These are phyloP conservation scores for Lampropteryx suffumata DNA, from an alignment of 2,888 invertebrate species.

Conservation along the genomic window DNA sequence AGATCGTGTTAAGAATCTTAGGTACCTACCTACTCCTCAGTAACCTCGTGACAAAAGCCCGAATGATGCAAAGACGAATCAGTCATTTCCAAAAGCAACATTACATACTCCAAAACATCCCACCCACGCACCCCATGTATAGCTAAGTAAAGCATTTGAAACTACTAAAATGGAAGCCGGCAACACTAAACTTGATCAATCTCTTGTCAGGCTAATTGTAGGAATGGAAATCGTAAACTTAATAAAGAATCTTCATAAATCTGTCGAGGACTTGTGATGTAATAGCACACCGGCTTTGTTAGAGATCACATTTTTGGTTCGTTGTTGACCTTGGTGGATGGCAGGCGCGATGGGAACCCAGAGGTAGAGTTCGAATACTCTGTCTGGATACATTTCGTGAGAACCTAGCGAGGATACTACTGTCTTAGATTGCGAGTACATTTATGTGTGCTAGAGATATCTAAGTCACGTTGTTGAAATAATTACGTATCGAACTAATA, in stretches of 20 bases:
- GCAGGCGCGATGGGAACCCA: no score
- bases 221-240: constrained; percentile 39
- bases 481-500: neutral
- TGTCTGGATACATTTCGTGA: no score
- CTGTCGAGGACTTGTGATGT: constrained; percentile 15
- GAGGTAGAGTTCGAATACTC: no score
- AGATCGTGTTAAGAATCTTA: no score
- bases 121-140: constrained; percentile 28
- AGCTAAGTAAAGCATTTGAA: constrained; percentile 29
- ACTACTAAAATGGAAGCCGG: constrained; percentile 27
- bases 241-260: constrained; percentile 39
- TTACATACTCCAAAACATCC: constrained; percentile 1
- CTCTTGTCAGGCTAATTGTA: constrained; percentile 47
- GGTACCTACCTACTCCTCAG: no score
- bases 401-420: no score
- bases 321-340: no score
- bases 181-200: constrained; percentile 45
- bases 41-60: constrained; percentile 6
- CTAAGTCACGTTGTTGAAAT: no score
- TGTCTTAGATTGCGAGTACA: no score
- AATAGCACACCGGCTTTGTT: neutral
- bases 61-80: constrained; percentile 12
- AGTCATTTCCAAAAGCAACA: constrained; percentile 13
- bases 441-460: no score
- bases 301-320: no score